These are phyloP conservation scores for Pollimyrus isidori DNA, from an alignment of 2,113 vertebrate genomes.

Conservation along the genomic window DNA sequence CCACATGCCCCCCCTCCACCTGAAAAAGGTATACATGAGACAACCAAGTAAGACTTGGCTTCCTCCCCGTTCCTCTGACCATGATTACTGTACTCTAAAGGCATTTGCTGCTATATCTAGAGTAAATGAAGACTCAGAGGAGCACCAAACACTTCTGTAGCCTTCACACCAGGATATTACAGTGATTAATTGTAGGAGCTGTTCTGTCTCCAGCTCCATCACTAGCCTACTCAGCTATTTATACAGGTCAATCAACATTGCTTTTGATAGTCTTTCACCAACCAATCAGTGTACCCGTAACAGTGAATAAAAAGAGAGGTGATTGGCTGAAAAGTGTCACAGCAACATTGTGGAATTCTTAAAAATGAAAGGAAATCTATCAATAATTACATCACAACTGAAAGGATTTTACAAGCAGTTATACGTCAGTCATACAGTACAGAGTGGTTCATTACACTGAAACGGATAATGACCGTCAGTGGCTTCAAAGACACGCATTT, in stretches of 20 bases:
- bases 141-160: background rate
- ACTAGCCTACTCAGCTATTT: conserved; percentile 11
- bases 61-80: background rate
- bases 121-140: background rate
- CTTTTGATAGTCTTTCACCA: conserved; percentile 21
- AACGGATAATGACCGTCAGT: background rate
- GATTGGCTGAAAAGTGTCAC: conserved; percentile 27
- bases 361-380: conserved; percentile 37
- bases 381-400: conserved; percentile 46
- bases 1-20: background rate
- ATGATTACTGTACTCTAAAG: background rate
- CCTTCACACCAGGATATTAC: background rate
- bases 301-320: conserved; percentile 34
- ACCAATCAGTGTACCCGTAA: conserved; percentile 20
- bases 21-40: background rate
- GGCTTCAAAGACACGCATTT: conserved; percentile 8
- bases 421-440: conserved; percentile 42
- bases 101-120: background rate
- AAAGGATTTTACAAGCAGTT: conserved; percentile 44
- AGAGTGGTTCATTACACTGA: conserved; percentile 5
- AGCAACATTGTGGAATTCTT: background rate
- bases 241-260: conserved; percentile 27
- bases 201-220: background rate
- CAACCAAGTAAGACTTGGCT: background rate
- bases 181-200: background rate